A percentile compares a stretch with the other conserved stretches of the same genome.
Evolutionary conservation across 2,888 invertebrate species (phyloP).

Genomic region (Nomada ruficornis): DNA sequence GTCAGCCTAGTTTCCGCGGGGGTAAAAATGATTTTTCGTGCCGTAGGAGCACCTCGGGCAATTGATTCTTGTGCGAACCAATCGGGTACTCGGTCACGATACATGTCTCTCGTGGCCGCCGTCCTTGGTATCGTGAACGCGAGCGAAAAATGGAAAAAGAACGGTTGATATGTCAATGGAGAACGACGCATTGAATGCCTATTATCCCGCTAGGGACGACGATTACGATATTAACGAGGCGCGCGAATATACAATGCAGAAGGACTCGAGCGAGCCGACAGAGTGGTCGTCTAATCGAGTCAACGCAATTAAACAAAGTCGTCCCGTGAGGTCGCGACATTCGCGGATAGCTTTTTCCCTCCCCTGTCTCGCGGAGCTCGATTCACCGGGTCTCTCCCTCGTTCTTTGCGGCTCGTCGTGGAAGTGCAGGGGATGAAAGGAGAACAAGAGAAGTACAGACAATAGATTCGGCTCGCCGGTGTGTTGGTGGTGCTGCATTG

Average conservation of each 20-base stretch:
- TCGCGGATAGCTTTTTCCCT: conserved; percentile 54
- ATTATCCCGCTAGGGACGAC: conserved; percentile 8
- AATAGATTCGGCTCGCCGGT: conserved; percentile 80
- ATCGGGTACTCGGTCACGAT: not conserved
- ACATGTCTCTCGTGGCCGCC: not conserved
- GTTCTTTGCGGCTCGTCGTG: conserved; percentile 71
- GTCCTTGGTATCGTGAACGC: not conserved
- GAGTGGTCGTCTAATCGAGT: conserved; percentile 60
- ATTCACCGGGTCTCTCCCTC: conserved; percentile 51
- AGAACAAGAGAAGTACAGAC: conserved; percentile 81
- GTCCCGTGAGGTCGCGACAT: conserved; percentile 66
- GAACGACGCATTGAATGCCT: conserved; percentile 16
- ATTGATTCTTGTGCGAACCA: conserved; percentile 2
- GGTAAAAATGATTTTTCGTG: not conserved
- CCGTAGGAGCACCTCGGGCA: not conserved
- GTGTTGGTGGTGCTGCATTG: conserved; percentile 79
- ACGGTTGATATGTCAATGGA: not conserved
- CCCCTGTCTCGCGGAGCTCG: conserved; percentile 28
- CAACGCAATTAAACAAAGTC: conserved; percentile 69
- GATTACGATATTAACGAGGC: conserved; percentile 18
- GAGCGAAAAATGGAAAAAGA: not conserved
- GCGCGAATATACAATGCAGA: conserved; percentile 19
- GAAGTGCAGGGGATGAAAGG: conserved; percentile 78
- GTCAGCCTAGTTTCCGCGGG: conserved; percentile 2
- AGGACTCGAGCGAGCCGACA: conserved; percentile 21